A percentile compares a stretch with the other conserved stretches of the same genome.
phyloP scores from a whole-genome alignment of 2,797 vertebrate genomes.

The Oreonectes daqikongensis region DNA sequence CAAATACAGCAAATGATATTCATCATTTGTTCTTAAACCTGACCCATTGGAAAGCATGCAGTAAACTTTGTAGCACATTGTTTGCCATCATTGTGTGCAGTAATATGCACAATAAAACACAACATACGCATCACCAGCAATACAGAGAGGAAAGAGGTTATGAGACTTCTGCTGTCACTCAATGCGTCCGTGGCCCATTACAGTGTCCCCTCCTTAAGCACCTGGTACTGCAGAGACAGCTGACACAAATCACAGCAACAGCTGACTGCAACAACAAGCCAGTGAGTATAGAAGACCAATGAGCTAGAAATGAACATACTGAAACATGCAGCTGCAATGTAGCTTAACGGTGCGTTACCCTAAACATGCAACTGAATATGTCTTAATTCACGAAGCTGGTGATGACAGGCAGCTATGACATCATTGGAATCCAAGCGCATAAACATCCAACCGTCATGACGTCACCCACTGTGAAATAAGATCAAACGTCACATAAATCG shows the following conservation, averaged over 20 bases:
- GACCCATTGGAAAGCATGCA: no score
- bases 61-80: no score
- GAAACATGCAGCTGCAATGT: constrained; percentile 4
- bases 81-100: no score
- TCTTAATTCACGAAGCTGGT: background rate
- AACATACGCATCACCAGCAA: constrained; percentile 5
- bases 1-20: no score
- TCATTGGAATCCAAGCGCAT: background rate
- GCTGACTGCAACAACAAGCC: constrained; percentile 31
- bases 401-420: constrained; percentile 1
- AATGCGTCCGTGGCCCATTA: background rate
- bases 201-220: constrained; percentile 25
- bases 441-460: constrained; percentile 32
- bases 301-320: background rate
- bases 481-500: constrained; percentile 49
- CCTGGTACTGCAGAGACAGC: constrained; percentile 37
- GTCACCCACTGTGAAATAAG: constrained; percentile 36
- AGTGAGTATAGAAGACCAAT: background rate
- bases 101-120: no score
- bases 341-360: background rate
- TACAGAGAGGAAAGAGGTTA: background rate
- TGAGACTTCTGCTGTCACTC: constrained; percentile 21
- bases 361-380: background rate
- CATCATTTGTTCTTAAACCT: no score
- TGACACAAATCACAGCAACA: constrained; percentile 42